Evolutionary conservation across 2,113 vertebrate species (phyloP).

Genomic region (Urocitellus parryii): DNA sequence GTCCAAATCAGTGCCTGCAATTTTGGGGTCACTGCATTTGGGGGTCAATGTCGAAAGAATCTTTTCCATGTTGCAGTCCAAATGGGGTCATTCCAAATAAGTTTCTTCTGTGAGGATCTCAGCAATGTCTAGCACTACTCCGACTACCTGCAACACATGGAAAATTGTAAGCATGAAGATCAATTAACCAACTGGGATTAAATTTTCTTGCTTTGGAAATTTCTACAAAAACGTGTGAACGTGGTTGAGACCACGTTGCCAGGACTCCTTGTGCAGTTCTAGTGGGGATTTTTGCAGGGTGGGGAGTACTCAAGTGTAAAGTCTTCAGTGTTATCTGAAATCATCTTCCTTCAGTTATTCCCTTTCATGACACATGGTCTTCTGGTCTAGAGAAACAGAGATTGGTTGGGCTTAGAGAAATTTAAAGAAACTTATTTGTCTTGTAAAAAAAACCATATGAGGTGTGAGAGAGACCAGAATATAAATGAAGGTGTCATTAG

Average conservation of each 20-base stretch:
- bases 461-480: not conserved
- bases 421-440: not conserved
- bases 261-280: not conserved
- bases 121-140: not conserved
- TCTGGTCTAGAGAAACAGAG: not conserved
- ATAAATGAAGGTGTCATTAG: not conserved
- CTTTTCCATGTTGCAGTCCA: not conserved
- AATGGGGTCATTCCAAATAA: not conserved
- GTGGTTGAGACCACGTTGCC: not conserved
- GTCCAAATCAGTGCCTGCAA: not conserved
- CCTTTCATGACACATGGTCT: not conserved
- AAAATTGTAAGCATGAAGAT: not conserved
- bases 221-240: not conserved
- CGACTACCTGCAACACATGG: not conserved
- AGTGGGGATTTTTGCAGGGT: not conserved
- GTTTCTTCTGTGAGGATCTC: not conserved
- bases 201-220: not conserved
- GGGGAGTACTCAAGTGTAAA: not conserved
- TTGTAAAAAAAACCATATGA: not conserved
- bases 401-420: not conserved
- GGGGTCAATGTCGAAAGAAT: not conserved
- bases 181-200: not conserved
- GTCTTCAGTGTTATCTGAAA: not conserved
- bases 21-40: not conserved
- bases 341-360: not conserved